phyloP scores from a whole-genome alignment of 2,888 invertebrate genomes.

The Polietes domitor region DNA sequence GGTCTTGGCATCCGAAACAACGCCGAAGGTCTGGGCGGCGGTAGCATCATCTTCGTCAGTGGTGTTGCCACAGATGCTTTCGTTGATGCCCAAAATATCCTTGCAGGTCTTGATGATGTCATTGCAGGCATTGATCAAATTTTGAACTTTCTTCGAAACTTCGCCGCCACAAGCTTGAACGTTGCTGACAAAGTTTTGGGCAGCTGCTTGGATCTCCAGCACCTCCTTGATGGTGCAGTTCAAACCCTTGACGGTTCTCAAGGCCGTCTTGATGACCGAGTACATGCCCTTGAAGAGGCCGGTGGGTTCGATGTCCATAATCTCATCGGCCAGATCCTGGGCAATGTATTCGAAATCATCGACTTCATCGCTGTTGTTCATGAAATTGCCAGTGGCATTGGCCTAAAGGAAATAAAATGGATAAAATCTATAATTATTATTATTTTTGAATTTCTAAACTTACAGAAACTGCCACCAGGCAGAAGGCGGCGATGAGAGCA shows the following conservation, averaged over 20 bases:
- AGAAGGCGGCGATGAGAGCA: slow-evolving; percentile 52
- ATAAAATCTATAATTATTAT: too few relatives aligned
- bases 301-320: slow-evolving; percentile 24
- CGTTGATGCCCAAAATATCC: slow-evolving; percentile 68
- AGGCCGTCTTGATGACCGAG: slow-evolving; percentile 55
- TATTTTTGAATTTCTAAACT: slow-evolving; percentile 15
- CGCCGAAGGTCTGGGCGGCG: background rate
- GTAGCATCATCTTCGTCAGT: slow-evolving; percentile 38
- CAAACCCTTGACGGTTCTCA: slow-evolving; percentile 73
- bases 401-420: background rate
- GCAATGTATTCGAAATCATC: slow-evolving; percentile 32
- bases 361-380: background rate
- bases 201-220: slow-evolving; percentile 67
- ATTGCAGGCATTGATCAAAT: slow-evolving; percentile 70
- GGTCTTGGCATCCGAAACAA: slow-evolving; percentile 18
- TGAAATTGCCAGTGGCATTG: background rate
- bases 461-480: slow-evolving; percentile 54
- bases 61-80: slow-evolving; percentile 68
- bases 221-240: slow-evolving; percentile 73
- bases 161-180: slow-evolving; percentile 69
- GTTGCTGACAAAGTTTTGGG: slow-evolving; percentile 65
- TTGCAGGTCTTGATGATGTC: slow-evolving; percentile 69
- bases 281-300: too few relatives aligned
- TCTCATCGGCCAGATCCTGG: slow-evolving; percentile 33
- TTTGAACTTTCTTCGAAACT: slow-evolving; percentile 70